These are phyloP conservation scores for Paedocypris sp. DNA, from an alignment of 2,113 vertebrate species.

Conservation along the genomic window DNA sequence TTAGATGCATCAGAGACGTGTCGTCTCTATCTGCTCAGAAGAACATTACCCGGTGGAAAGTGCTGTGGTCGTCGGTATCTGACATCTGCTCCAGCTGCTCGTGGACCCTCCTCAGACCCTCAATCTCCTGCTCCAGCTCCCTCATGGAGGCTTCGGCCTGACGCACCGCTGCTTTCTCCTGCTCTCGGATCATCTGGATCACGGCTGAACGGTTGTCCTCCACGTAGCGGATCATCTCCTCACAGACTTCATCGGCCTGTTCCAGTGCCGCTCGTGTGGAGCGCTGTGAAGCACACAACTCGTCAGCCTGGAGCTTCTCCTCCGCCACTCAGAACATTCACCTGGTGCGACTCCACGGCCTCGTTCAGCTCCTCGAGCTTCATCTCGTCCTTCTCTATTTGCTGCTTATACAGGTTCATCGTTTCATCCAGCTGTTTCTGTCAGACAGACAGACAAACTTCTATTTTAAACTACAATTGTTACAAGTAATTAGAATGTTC, in stretches of 20 bases:
- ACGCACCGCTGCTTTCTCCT: neutral
- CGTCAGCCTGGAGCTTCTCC: neutral
- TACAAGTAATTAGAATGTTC: too few relatives aligned
- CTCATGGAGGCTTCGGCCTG: neutral
- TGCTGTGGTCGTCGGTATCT: constrained; percentile 17
- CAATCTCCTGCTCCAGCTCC: constrained; percentile 11
- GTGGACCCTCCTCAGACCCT: constrained; percentile 21
- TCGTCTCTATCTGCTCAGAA: too few relatives aligned
- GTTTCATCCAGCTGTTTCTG: neutral
- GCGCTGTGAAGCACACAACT: constrained; percentile 4
- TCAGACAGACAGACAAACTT: neutral
- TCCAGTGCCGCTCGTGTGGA: constrained; percentile 23
- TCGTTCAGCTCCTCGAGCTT: neutral
- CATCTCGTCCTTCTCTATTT: neutral
- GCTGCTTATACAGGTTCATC: neutral
- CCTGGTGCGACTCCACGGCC: neutral
- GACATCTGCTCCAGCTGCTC: constrained; percentile 24
- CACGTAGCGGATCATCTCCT: constrained; percentile 7
- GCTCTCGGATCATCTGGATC: constrained; percentile 13
- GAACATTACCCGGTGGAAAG: constrained; percentile 22
- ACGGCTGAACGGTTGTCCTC: constrained; percentile 5
- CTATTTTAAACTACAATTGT: too few relatives aligned
- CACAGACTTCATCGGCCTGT: constrained; percentile 19
- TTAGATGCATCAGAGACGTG: too few relatives aligned
- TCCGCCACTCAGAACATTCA: neutral